phyloP scores from a whole-genome alignment of 2,113 vertebrate genomes.

The Ammodytes marinus region DNA sequence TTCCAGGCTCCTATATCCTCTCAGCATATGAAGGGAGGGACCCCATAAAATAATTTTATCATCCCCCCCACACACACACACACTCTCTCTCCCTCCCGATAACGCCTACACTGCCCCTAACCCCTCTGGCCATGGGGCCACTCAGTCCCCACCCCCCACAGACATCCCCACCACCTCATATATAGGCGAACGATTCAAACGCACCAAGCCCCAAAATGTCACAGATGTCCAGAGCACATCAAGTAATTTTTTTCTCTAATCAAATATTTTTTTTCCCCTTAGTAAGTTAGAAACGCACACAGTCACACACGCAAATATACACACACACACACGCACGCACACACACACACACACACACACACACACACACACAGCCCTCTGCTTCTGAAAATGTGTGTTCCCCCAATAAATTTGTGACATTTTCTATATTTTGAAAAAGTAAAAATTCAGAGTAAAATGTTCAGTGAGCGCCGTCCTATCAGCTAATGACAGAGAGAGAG shows the following conservation, averaged over 20 bases:
- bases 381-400: not conserved
- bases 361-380: not conserved
- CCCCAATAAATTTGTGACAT: too few relatives aligned
- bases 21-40: conserved; percentile 54
- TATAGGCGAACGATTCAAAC: conserved; percentile 34
- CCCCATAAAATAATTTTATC: conserved; percentile 64
- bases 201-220: conserved; percentile 28
- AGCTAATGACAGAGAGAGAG: not conserved
- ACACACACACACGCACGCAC: too few relatives aligned
- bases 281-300: too few relatives aligned
- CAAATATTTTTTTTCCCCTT: not conserved
- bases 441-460: not conserved
- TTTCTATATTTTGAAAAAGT: not conserved
- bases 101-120: conserved; percentile 57
- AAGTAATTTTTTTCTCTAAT: not conserved
- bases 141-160: conserved; percentile 29
- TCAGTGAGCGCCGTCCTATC: conserved; percentile 32
- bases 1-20: conserved; percentile 19
- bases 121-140: conserved; percentile 72
- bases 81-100: not conserved
- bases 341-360: too few relatives aligned
- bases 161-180: conserved; percentile 6
- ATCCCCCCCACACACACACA: not conserved
- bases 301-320: too few relatives aligned
- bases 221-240: conserved; percentile 14